Conservation (phyloP, 2,113 vertebrate species). For the Prietella phreatophila region DNA sequence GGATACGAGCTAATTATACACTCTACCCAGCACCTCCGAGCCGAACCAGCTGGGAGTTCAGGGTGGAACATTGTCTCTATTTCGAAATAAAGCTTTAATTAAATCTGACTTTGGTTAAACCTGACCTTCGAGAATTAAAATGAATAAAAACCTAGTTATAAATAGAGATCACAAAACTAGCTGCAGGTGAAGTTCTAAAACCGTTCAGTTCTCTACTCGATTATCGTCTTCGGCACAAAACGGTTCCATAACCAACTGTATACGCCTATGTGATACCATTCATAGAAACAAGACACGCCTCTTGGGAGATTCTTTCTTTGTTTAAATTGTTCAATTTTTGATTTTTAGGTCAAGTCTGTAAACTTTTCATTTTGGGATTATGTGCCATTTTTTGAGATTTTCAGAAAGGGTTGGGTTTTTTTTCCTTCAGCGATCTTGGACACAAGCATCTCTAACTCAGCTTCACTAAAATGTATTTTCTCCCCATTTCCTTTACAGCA, state of each 20-base stretch:
- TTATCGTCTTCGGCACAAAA: not conserved
- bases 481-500: not conserved
- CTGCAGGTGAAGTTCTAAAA: not conserved
- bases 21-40: not conserved
- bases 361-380: not conserved
- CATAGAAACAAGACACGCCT: not conserved
- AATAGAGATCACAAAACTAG: not conserved
- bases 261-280: not conserved
- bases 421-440: not conserved
- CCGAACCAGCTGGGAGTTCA: not conserved
- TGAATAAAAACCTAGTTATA: not conserved
- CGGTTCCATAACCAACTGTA: not conserved
- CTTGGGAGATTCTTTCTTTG: not conserved
- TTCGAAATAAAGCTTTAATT: not conserved
- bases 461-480: not conserved
- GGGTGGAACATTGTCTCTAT: not conserved
- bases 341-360: not conserved
- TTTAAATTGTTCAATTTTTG: not conserved
- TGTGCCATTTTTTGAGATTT: not conserved
- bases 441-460: not conserved
- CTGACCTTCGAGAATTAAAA: not conserved
- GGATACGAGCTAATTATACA: not conserved
- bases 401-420: not conserved
- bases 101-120: not conserved
- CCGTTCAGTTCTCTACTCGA: not conserved